phyloP scores from a whole-genome alignment of 2,888 invertebrate species.

The Chloromyia formosa region DNA sequence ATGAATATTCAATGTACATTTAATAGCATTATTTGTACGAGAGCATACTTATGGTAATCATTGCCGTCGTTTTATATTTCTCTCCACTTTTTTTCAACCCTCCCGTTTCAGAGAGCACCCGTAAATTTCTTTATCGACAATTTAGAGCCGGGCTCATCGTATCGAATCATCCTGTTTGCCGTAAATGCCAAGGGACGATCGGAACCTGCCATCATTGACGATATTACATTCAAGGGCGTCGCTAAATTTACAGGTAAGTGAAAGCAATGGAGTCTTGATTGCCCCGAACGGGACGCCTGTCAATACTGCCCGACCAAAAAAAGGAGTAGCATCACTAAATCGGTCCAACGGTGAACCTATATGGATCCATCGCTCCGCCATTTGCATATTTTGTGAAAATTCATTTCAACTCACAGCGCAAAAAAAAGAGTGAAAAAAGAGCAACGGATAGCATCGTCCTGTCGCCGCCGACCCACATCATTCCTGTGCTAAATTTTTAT shows the following conservation, averaged over 20 bases:
- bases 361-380: too few relatives aligned
- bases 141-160: slow-evolving; percentile 78
- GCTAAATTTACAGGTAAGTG: slow-evolving; percentile 84
- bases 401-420: slow-evolving; percentile 1
- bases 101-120: slow-evolving; percentile 58
- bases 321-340: too few relatives aligned
- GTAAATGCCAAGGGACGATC: slow-evolving; percentile 88
- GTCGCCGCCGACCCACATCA: not conserved
- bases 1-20: not conserved
- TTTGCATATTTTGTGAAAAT: slow-evolving; percentile 38
- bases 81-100: not conserved
- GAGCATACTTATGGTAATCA: slow-evolving; percentile 10
- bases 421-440: too few relatives aligned
- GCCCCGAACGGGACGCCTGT: too few relatives aligned
- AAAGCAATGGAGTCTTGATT: slow-evolving; percentile 6
- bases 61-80: not conserved
- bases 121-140: slow-evolving; percentile 64
- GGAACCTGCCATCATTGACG: slow-evolving; percentile 83
- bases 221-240: slow-evolving; percentile 85
- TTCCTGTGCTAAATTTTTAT: slow-evolving; percentile 38
- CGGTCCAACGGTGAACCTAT: not conserved
- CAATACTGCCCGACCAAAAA: not conserved
- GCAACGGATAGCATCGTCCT: not conserved
- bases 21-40: slow-evolving; percentile 5
- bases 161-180: slow-evolving; percentile 83